Base-by-base conservation (phyloP, 2,888 invertebrate genomes). In the Leucozona laternaria region DNA sequence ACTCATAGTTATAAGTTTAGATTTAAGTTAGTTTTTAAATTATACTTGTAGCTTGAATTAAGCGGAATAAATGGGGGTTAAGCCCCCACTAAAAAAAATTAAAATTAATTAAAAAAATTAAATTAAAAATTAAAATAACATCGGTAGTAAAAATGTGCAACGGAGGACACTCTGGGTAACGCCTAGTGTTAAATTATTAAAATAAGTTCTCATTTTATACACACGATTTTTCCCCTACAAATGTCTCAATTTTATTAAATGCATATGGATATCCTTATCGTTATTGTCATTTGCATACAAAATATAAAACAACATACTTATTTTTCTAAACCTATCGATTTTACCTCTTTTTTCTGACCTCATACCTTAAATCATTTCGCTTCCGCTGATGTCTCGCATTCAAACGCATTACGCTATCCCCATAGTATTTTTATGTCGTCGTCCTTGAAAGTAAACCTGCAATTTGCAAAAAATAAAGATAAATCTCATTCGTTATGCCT, bases 401-500 rank as follows among this genome's bases (percentile, higher is more conserved):
- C 22, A 43, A 64, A 64, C n/a, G 2, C 15, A 64, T 40, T 40
- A 45, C 45, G 25, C n/a, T 22, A 22, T 37, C n/a, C 15, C 20
- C 8, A 22, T 40, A 40, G 22, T 40, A 22, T 22, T 40, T 64
- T 5, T 5, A 64, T 28, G 11, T 28, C 43, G 11, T 28, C 43
- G 17, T 64, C 64, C 64, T 64, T 64, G 64, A 64, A 28, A 17
- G 64, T 31, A 7, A 37, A 20, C 43, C 34, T 4, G n/a, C 17
- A 22, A 37, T 22, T 58, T 15, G 1, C 22, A 15, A 37, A 15
- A 37, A 58, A 58, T 34, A 50, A 15, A 68, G 3, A 68, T n/a
- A 45, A 10, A 53, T 68, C 53, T 22, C 45, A 25, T 68, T 37
- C 37, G 11, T 40, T 37, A 68, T 37, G 10, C 13, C 11, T 34